Conservation (phyloP, 2,888 invertebrate species). For the Caenorhabditis macrosperma region DNA sequence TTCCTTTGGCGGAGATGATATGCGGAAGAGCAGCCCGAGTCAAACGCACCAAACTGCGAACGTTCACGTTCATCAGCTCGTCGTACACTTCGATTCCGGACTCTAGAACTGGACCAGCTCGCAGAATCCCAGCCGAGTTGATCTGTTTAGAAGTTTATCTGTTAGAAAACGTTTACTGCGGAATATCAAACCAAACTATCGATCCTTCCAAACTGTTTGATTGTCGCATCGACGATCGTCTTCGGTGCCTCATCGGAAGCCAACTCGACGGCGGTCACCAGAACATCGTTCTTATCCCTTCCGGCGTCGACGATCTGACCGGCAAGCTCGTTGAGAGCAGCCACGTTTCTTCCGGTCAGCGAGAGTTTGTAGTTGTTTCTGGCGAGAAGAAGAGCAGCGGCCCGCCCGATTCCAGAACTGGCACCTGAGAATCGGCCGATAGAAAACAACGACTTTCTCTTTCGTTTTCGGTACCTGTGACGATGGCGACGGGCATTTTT, state of each 20-base stretch:
- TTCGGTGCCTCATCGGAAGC: constrained; percentile 67
- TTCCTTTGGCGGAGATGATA: constrained; percentile 83
- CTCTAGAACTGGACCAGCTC: constrained; percentile 72
- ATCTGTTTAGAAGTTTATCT: too few relatives aligned
- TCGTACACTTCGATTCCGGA: constrained; percentile 86
- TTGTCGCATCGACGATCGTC: constrained; percentile 69
- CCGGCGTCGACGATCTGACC: constrained; percentile 71
- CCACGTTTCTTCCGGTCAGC: constrained; percentile 71
- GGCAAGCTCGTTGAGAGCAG: constrained; percentile 71
- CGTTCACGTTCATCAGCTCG: constrained; percentile 90
- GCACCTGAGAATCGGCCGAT: constrained; percentile 63
- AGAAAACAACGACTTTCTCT: not conserved
- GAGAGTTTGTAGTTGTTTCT: constrained; percentile 64
- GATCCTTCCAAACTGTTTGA: constrained; percentile 74
- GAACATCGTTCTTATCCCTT: constrained; percentile 65
- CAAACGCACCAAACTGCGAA: constrained; percentile 79
- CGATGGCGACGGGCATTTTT: constrained; percentile 61
- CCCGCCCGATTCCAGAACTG: constrained; percentile 76
- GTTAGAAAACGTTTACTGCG: too few relatives aligned
- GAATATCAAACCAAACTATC: constrained; percentile 77
- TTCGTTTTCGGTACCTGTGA: constrained; percentile 55
- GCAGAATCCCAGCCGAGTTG: constrained; percentile 78
- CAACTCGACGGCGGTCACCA: constrained; percentile 81
- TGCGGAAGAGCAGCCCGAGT: constrained; percentile 78
- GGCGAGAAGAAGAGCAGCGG: constrained; percentile 75